These are phyloP conservation scores for Ips typographus DNA, from an alignment of 1,140 invertebrate species.

Conservation along the genomic window DNA sequence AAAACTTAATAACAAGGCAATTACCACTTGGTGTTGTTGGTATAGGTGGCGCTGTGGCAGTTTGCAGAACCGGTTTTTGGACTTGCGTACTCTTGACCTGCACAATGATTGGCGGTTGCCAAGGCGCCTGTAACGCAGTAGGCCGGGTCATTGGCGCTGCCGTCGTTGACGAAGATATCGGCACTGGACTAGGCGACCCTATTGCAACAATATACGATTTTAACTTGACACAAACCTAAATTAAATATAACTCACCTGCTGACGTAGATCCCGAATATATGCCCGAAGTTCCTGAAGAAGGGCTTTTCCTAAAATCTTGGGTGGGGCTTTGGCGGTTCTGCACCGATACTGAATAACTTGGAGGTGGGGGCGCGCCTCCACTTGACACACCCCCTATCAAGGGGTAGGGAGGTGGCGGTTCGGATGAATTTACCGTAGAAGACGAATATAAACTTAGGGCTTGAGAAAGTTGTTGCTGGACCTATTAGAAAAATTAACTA, in stretches of 20 bases:
- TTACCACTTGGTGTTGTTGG: conserved; percentile 33
- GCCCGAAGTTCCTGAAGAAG: conserved; percentile 68
- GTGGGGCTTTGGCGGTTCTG: conserved; percentile 85
- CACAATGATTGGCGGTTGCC: conserved; percentile 92
- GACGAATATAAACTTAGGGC: conserved; percentile 78
- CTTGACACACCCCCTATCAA: conserved; percentile 59
- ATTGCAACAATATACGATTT: not conserved
- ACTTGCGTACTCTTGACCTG: conserved; percentile 93
- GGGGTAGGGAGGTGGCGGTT: conserved; percentile 79
- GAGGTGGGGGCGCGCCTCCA: conserved; percentile 70
- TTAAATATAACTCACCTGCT: conserved; percentile 47
- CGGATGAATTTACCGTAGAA: conserved; percentile 54
- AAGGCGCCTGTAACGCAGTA: conserved; percentile 79
- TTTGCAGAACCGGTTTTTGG: conserved; percentile 90
- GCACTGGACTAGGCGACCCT: conserved; percentile 79
- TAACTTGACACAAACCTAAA: not conserved
- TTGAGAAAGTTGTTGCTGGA: conserved; percentile 79
- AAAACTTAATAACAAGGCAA: not conserved
- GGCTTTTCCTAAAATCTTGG: conserved; percentile 68
- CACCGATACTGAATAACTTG: conserved; percentile 82
- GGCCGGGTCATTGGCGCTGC: conserved; percentile 69
- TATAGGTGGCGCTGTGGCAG: conserved; percentile 81
- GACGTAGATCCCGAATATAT: conserved; percentile 80
- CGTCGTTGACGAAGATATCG: conserved; percentile 63
- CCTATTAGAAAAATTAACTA: conserved; percentile 1